Evolutionary conservation across 2,888 invertebrate species (phyloP).

Genomic region (Chrysina gloriosa): DNA sequence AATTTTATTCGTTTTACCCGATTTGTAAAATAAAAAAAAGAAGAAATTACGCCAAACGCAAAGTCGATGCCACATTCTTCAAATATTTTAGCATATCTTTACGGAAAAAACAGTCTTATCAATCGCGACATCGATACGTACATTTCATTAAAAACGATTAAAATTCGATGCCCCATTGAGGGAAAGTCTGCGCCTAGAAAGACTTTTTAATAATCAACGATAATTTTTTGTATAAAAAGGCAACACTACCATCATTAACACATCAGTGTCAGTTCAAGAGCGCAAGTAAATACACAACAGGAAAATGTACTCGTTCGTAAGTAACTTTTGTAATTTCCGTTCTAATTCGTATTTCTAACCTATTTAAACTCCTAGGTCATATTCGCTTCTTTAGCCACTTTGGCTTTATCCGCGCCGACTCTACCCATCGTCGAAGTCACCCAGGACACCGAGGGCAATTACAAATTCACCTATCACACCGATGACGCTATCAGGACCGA

Average conservation of each 20-base stretch:
- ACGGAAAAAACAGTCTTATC: no score
- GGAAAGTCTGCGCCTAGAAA: no score
- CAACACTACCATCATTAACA: neutral
- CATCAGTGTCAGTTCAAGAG: neutral
- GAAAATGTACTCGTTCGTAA: constrained; percentile 35
- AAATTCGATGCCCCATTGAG: no score
- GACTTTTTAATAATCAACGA: no score
- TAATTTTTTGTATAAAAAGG: constrained; percentile 23
- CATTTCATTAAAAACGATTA: no score
- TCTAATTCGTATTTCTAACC: neutral
- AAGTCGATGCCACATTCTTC: no score
- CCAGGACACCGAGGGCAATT: constrained; percentile 38
- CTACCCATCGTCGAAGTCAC: constrained; percentile 20
- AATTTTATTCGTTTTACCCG: no score
- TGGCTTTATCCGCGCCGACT: constrained; percentile 23
- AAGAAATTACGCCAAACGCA: no score
- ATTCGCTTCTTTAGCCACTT: constrained; percentile 30
- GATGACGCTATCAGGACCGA: constrained; percentile 66
- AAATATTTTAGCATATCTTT: no score
- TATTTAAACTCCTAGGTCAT: constrained; percentile 8
- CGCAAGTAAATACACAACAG: neutral
- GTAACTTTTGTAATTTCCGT: constrained; percentile 6
- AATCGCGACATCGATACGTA: no score
- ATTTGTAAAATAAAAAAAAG: no score
- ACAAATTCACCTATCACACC: constrained; percentile 26